Conservation (phyloP, 1,140 invertebrate species). For the Microplitis demolitor region DNA sequence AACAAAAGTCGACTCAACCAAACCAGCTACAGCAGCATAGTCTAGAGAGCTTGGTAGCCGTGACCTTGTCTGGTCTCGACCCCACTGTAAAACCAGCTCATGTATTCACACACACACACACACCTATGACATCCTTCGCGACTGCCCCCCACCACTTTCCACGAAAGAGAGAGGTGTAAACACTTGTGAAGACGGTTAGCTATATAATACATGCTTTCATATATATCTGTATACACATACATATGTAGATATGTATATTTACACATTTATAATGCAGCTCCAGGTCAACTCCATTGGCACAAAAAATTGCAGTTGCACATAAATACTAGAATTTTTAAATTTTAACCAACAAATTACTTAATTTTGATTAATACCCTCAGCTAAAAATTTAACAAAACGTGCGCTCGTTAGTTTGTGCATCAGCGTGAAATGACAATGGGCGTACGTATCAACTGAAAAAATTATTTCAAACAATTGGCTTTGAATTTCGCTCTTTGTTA, state of each 20-base stretch:
- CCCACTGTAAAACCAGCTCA: conserved; percentile 9
- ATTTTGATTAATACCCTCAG: not conserved
- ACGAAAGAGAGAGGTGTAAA: no score
- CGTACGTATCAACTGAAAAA: conserved; percentile 26
- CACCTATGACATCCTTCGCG: conserved; percentile 2
- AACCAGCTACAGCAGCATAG: conserved; percentile 34
- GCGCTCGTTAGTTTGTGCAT: conserved; percentile 35
- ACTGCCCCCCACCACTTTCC: not conserved
- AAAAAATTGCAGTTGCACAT: no score
- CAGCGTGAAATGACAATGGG: conserved; percentile 38
- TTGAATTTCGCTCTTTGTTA: no score
- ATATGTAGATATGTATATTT: no score
- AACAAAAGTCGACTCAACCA: conserved; percentile 13
- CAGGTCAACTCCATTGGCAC: no score
- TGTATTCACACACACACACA: not conserved
- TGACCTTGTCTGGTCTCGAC: conserved; percentile 48
- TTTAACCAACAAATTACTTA: no score
- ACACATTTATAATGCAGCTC: no score
- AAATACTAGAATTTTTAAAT: no score
- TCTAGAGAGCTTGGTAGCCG: conserved; percentile 43
- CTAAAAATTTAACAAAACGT: conserved; percentile 24
- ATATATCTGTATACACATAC: no score
- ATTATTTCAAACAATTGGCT: not conserved
- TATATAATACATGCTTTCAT: no score
- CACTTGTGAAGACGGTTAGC: no score